Base-by-base conservation (phyloP, 2,888 invertebrate species). In the Melitaea athalia region DNA sequence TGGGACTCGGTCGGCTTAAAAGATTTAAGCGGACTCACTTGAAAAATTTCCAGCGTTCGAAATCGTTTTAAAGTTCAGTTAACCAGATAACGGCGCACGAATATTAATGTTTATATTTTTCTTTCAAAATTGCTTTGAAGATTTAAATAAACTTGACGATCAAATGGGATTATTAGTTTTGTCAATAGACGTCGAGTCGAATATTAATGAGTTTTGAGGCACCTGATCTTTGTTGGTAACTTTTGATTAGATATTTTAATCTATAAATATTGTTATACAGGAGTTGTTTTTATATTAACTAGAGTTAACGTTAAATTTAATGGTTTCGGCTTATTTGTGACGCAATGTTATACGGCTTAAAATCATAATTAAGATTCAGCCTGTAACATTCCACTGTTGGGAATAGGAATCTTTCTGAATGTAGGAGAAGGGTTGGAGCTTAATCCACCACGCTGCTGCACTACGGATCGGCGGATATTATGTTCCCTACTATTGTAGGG, bases 41-140 rank as follows among this genome's bases (percentile, higher is more conserved):
- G 63, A 64, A 71, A 62, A 63, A 67, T 67, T 69, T 67, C 66
- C 59, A 71, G 67, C 69, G 69, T 71, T 61, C 38, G 38, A 67
- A 71, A 69, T 63, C 71, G 65, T 55, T 63, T 62, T 55, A 31
- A 68, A 71, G 63, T 68, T 68, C 53, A 12, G 45, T 68, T 60
- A 68, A 59, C 60, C 47, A 33, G 65, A 55, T 60, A 62, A 61
- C 63, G 63, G 65, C 55, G 50, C n/a, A 8, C 24, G 59, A 66
- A 69, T 67, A 50, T 63, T 69, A 59, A 63, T 67, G 45, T 62
- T 24, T 62, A 63, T 59, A 17, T 55, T 55, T 55, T 55, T 33
- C 17, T 33, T n/a, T 55, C 14, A 14, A 15, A 55, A 55, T n/a
- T 3, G 17, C 33, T 52, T n/a, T 7, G 33, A 14, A 11, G n/a